A percentile compares a stretch with the other conserved stretches of the same genome.
These are phyloP conservation scores for Lymantria monacha DNA, from an alignment of 2,888 invertebrate genomes.

Conservation along the genomic window DNA sequence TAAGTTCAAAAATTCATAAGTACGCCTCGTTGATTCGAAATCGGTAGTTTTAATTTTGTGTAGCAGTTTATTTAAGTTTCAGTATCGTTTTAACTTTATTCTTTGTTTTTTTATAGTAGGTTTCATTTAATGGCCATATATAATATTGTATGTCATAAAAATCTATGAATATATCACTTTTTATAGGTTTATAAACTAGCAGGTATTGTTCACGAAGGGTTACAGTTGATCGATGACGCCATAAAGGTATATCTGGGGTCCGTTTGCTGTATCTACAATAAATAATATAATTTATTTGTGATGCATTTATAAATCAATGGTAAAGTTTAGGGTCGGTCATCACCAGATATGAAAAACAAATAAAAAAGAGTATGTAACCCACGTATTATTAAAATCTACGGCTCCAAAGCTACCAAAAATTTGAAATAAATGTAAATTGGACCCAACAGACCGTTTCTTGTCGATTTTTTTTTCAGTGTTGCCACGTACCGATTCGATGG, in stretches of 20 bases:
- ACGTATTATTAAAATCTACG: no score
- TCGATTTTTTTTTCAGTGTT: no score
- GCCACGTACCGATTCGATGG: no score
- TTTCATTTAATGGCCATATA: background rate
- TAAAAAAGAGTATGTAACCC: no score
- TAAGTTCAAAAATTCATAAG: no score
- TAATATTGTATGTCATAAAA: slow-evolving; percentile 33
- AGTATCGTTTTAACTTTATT: no score
- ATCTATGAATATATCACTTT: slow-evolving; percentile 39
- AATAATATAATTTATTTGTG: slow-evolving; percentile 26
- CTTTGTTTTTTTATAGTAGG: background rate
- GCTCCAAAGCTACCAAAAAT: no score
- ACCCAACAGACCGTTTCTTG: no score
- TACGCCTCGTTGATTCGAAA: no score
- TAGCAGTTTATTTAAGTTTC: no score
- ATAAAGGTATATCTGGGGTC: slow-evolving; percentile 40
- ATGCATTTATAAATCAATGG: slow-evolving; percentile 11
- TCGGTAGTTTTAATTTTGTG: no score
- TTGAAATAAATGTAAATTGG: no score
- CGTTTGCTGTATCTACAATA: slow-evolving; percentile 32
- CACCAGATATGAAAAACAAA: background rate
- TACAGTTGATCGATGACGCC: slow-evolving; percentile 37
- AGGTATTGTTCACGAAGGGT: slow-evolving; percentile 40
- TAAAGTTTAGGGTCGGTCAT: background rate
- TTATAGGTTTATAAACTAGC: slow-evolving; percentile 40